Evolutionary conservation across 2,113 vertebrate genomes (phyloP).

Genomic region (Indri indri): DNA sequence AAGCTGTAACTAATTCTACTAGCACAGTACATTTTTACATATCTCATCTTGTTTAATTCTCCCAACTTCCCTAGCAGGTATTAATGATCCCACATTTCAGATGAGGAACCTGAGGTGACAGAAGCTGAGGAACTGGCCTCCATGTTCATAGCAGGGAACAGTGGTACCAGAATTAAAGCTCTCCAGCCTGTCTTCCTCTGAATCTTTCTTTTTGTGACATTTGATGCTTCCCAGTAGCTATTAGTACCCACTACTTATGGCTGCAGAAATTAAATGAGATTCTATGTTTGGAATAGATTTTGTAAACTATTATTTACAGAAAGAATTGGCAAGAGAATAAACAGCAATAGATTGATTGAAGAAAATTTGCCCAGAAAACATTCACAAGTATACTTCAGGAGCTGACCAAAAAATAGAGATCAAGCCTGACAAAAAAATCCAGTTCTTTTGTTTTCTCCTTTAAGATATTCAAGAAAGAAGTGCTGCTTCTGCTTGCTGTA

Average conservation of each 20-base stretch:
- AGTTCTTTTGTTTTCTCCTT: not conserved
- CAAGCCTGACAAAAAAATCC: not conserved
- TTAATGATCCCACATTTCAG: not conserved
- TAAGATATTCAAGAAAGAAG: not conserved
- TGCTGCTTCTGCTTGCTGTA: not conserved
- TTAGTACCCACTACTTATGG: not conserved
- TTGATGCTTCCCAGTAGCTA: not conserved
- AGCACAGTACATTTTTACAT: not conserved
- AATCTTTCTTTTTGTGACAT: not conserved
- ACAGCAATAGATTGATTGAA: not conserved
- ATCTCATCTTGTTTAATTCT: not conserved
- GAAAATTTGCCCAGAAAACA: not conserved
- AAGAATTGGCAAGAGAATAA: not conserved
- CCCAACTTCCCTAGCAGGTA: not conserved
- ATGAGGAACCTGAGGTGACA: not conserved
- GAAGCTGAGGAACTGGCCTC: not conserved
- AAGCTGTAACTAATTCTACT: not conserved
- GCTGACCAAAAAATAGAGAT: not conserved
- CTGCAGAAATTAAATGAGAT: not conserved
- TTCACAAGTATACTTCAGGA: not conserved
- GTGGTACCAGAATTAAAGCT: not conserved
- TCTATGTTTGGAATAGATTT: not conserved
- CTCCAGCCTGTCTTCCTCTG: not conserved
- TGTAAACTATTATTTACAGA: not conserved
- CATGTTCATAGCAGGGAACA: not conserved